These are phyloP conservation scores for Gymnothorax javanicus DNA, from an alignment of 2,797 vertebrate genomes.

Conservation along the genomic window DNA sequence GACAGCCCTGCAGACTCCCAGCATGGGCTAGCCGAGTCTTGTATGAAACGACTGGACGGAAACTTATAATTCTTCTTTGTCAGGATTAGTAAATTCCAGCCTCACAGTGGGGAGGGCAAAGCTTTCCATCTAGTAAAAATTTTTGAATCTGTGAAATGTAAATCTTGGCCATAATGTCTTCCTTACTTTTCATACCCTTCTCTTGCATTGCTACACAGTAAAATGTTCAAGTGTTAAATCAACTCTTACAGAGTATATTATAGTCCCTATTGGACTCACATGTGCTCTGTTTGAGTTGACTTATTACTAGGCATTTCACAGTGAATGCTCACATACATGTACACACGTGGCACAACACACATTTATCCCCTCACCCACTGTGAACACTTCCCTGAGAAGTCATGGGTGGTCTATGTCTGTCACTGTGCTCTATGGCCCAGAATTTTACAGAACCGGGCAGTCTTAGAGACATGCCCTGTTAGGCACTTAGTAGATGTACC, in stretches of 20 bases:
- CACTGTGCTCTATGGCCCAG: conserved; percentile 59
- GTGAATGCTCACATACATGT: not conserved
- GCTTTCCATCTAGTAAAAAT: not conserved
- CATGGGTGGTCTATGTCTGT: conserved; percentile 75
- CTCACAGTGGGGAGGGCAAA: not conserved
- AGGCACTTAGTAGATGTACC: not conserved
- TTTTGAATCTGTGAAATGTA: conserved; percentile 25
- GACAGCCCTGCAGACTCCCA: conserved; percentile 17
- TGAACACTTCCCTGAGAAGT: conserved; percentile 64
- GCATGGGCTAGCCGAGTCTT: not conserved
- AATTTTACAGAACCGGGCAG: conserved; percentile 55
- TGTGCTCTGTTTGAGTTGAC: too few species aligned
- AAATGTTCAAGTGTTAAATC: too few species aligned
- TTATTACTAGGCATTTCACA: too few species aligned
- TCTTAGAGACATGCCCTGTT: conserved; percentile 56
- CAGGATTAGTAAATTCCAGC: not conserved
- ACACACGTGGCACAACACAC: conserved; percentile 5
- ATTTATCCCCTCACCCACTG: conserved; percentile 29
- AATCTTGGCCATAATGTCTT: conserved; percentile 34
- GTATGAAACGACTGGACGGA: not conserved
- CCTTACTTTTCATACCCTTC: not conserved
- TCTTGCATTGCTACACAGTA: too few species aligned
- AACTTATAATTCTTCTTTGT: not conserved
- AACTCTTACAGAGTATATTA: too few species aligned
- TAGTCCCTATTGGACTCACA: too few species aligned